These are phyloP conservation scores for Nyctereutes procyonoides DNA, from an alignment of 2,113 vertebrate genomes.

Conservation along the genomic window DNA sequence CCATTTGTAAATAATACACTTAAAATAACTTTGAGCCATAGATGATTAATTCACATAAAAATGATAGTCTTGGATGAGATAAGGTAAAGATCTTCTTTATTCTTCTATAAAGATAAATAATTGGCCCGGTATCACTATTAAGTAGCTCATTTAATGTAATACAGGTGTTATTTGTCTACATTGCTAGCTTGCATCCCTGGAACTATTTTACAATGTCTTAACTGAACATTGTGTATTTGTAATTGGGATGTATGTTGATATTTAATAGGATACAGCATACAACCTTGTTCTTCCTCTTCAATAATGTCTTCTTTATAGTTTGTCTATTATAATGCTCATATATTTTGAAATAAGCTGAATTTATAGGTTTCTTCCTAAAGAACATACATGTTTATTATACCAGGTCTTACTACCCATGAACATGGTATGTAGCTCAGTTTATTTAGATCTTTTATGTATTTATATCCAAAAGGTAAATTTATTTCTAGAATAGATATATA, in stretches of 20 bases:
- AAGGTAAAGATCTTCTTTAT: background rate
- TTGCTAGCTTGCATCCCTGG: background rate
- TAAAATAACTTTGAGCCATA: background rate
- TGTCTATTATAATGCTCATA: background rate
- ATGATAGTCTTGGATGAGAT: background rate
- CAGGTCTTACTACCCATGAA: background rate
- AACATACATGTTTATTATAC: background rate
- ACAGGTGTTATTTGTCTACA: background rate
- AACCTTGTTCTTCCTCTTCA: background rate
- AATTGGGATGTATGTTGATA: background rate
- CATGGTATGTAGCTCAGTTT: background rate
- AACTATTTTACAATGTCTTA: background rate
- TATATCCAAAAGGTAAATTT: background rate
- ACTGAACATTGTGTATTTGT: background rate
- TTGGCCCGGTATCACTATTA: background rate
- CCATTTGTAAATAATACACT: background rate
- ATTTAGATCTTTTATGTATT: background rate
- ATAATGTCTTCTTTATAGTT: background rate
- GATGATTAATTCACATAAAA: background rate
- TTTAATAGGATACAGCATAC: background rate
- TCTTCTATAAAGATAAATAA: background rate
- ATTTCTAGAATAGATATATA: background rate
- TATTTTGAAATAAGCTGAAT: background rate
- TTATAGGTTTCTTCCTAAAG: background rate
- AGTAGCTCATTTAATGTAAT: background rate